phyloP scores from a whole-genome alignment of 2,797 vertebrate species.

The Oceanodroma leucorhoa region DNA sequence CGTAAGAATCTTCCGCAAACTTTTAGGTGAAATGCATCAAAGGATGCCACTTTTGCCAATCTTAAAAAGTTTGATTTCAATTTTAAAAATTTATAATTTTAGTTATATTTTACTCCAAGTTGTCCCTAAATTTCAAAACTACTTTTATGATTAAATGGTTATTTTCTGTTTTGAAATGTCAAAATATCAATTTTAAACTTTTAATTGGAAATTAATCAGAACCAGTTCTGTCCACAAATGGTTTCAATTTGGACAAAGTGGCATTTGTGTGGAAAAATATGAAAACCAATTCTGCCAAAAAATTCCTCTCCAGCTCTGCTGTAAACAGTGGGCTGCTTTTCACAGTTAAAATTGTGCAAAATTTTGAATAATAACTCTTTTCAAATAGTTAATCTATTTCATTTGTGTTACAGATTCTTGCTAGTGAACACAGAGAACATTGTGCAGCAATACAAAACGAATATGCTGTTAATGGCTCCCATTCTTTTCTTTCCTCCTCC shows the following conservation, averaged over 20 bases:
- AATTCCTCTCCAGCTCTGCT: neutral
- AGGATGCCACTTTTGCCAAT: neutral
- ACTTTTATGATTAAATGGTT: neutral
- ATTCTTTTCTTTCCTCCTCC: neutral
- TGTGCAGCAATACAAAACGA: slow-evolving; percentile 9
- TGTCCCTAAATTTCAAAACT: neutral
- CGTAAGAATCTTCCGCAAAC: neutral
- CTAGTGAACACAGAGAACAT: neutral
- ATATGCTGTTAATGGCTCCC: neutral
- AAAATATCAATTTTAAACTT: neutral
- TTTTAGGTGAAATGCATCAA: neutral
- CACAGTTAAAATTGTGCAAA: neutral
- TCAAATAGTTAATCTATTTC: slow-evolving; percentile 23
- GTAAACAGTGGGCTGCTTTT: slow-evolving; percentile 7
- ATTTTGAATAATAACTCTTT: slow-evolving; percentile 19
- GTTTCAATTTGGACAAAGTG: slow-evolving; percentile 25
- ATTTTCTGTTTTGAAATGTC: neutral
- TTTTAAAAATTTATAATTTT: neutral
- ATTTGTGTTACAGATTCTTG: slow-evolving; percentile 5
- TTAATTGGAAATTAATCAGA: slow-evolving; percentile 31
- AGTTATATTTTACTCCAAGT: neutral
- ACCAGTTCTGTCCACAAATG: slow-evolving; percentile 2
- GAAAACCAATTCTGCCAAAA: neutral
- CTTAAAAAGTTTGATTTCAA: neutral
- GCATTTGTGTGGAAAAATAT: slow-evolving; percentile 3